Evolutionary conservation across 2,113 vertebrate species (phyloP).

Genomic region (Tachysurus vachellii): DNA sequence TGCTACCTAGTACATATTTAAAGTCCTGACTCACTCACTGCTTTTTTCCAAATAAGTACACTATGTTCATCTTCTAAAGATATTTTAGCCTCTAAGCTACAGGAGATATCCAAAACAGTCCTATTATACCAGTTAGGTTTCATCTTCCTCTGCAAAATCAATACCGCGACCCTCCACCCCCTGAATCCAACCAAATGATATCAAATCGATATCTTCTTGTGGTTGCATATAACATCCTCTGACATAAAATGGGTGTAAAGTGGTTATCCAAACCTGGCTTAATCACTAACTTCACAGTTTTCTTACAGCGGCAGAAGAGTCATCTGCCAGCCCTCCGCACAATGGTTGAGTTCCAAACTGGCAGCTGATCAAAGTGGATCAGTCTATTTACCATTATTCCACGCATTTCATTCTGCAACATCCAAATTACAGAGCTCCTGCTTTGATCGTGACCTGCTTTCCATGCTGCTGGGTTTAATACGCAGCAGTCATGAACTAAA

Average conservation of each 20-base stretch:
- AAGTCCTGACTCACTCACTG: not conserved
- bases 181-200: slow-evolving; percentile 12
- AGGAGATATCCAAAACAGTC: not conserved
- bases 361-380: slow-evolving; percentile 8
- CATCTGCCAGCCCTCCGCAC: not conserved
- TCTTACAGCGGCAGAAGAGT: not conserved
- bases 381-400: not conserved
- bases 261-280: slow-evolving; percentile 9
- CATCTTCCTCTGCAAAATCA: not conserved
- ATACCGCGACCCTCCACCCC: not conserved
- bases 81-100: not conserved
- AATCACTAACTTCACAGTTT: slow-evolving; percentile 42
- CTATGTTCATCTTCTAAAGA: not conserved
- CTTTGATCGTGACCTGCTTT: slow-evolving; percentile 25
- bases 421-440: not conserved
- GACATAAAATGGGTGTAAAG: not conserved
- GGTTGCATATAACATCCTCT: slow-evolving; percentile 24
- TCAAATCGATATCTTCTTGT: not conserved
- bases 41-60: not conserved
- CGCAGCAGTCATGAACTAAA: not conserved
- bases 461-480: not conserved
- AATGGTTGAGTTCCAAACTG: not conserved
- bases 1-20: not conserved
- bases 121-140: not conserved
- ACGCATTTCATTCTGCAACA: not conserved